Evolutionary conservation across 2,888 invertebrate genomes (phyloP), one percentile per base, ranked within the genome.

Genomic region (Xiphydria camelus): DNA sequence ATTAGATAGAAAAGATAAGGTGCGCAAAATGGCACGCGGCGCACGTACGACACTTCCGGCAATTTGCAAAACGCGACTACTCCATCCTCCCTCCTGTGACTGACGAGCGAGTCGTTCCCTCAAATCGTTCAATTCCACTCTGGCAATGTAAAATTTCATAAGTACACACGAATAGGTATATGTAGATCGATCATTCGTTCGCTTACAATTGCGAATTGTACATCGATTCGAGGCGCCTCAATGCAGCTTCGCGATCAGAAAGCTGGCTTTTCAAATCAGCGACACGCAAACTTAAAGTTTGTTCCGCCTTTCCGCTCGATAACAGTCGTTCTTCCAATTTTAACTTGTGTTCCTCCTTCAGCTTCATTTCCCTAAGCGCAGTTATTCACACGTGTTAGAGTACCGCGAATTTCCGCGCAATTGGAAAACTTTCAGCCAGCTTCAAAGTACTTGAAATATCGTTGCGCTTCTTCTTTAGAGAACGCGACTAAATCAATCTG

Each of bases 1-100:
- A 4, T 34, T 54, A 3, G 65, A 63, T 14, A 70, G 47, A 36
- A 71, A 66, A 1, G 66, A 60, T 37, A 72, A 50, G 10, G 70
- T 70, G 15, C 73, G 64, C 3, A 73, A 56, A 51, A 75, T 68
- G 2, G 62, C 62, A 26, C 67, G 51, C 4, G 75, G 74, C 4
- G 65, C 68, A 15, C 70, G 63, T 3, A 65, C 68, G 7, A 75
- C 60, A 31, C 59, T 70, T 22, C 68, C 73, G 35, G 71, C 73
- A 22, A 75, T 57, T 55, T 73, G 71, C 19, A 74, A 49, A 45
- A 75, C 60, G 49, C 64, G 57, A 31, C 54, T 66, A 32, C 72
- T 66, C 75, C 75, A 75, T 14, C 69, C 59, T 31, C 45, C 51
- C 42, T 67, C 65, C 32, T 65, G 60, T 4, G 70, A 64, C 43